Base-by-base conservation (phyloP, 2,888 invertebrate species). In the Drosophila testacea region DNA sequence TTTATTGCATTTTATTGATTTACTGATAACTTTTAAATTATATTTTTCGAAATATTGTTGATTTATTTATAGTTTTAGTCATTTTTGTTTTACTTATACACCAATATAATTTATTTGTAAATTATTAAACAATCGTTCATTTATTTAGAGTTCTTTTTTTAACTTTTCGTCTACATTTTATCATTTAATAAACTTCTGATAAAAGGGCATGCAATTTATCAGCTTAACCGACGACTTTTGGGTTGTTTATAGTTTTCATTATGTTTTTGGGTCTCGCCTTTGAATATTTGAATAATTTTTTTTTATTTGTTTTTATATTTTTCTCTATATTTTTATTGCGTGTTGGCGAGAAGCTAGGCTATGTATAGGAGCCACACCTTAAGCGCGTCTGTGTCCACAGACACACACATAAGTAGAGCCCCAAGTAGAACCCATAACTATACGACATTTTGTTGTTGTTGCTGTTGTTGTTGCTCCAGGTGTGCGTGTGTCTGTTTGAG, bases 251-350 rank as follows among this genome's bases (percentile, higher is more conserved):
- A 56, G 78, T 68, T 68, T 69, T 68, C 64, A 71, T 71, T 74
- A 64, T 63, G 48, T 66, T 73, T 68, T 75, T 57, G 71, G 72
- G 56, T 73, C 60, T 65, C 60, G 71, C 77, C 65, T 79, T 77
- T 71, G 84, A 70, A 73, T 77, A 69, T 81, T 70, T 79, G 32
- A 57, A 72, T 83, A 71, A 71, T 27, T 42, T 32, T 50, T 59
- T 32, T 34, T 27, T 34, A 4, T 34, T 32, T 44, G n/a, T 41
- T n/a, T 28, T 5, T 32, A 11, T 44, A 34, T 42, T n/a, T 30
- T 55, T 42, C 13, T 34, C 34, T 44, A 30, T 80, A 64, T 72
- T 77, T 75, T 79, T 86, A 79, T 79, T 81, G 68, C 82, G 80
- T 83, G 67, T 74, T 65, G 73, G 78, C 69, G 69, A 70, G 75